Conservation (phyloP, 2,113 vertebrate species). For the Notothenia rossii region DNA sequence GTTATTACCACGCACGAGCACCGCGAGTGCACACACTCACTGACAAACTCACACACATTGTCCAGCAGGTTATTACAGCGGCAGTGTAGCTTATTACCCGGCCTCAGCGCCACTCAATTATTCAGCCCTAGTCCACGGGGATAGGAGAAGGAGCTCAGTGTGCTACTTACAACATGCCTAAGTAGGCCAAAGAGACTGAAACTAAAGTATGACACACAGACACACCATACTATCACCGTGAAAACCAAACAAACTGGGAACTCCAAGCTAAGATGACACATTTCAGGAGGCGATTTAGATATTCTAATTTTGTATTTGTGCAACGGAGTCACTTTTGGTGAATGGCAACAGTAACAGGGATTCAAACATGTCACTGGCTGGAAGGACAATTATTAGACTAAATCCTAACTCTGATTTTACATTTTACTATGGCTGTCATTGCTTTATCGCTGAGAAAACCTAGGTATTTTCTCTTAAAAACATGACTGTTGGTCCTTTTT, state of each 20-base stretch:
- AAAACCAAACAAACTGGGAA: constrained; percentile 25
- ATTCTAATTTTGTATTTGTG: background rate
- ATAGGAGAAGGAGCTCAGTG: constrained; percentile 71
- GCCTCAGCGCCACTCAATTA: constrained; percentile 77
- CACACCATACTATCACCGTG: constrained; percentile 35
- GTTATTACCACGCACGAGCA: constrained; percentile 54
- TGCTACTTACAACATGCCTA: constrained; percentile 84
- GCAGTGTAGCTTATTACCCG: constrained; percentile 75
- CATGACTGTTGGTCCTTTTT: constrained; percentile 1
- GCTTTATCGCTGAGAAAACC: background rate
- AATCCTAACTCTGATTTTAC: constrained; percentile 1
- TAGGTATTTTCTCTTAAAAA: background rate
- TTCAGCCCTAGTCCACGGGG: constrained; percentile 76
- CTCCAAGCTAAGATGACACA: constrained; percentile 13
- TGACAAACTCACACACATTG: constrained; percentile 37
- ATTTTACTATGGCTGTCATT: background rate
- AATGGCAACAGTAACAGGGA: background rate
- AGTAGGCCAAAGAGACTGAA: constrained; percentile 86
- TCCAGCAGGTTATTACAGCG: constrained; percentile 75
- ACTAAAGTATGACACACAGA: constrained; percentile 70
- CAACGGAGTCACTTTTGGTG: constrained; percentile 13
- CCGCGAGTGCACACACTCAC: constrained; percentile 22
- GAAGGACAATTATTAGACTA: background rate
- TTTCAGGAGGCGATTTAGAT: constrained; percentile 12
- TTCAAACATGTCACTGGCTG: background rate